Evolutionary conservation across 2,797 vertebrate species (phyloP).

Genomic region (Ispidina picta): DNA sequence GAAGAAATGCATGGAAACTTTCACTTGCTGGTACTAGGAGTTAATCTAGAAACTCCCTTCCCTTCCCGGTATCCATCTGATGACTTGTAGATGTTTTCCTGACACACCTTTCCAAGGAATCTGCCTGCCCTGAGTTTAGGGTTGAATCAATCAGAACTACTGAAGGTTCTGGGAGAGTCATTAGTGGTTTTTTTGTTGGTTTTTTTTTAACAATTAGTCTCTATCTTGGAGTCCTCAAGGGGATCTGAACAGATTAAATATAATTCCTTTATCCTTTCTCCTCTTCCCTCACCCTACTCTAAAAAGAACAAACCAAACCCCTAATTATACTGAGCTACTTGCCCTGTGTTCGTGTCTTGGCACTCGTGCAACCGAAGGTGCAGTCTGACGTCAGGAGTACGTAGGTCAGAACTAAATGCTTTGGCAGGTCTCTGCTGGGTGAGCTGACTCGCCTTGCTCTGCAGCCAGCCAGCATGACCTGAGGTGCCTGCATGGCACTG

Average conservation of each 20-base stretch:
- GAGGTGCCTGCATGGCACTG: not conserved
- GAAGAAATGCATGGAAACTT: not conserved
- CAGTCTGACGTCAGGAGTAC: not conserved
- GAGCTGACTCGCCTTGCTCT: not conserved
- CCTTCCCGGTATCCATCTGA: not conserved
- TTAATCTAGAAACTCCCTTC: not conserved
- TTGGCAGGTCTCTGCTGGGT: not conserved
- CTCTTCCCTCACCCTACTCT: not conserved
- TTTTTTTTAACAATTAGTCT: not conserved
- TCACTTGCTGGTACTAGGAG: not conserved
- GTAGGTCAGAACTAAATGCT: not conserved
- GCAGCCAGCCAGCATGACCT: not conserved
- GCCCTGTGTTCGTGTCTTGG: not conserved
- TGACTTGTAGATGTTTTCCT: not conserved
- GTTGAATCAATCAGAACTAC: not conserved
- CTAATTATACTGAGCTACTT: not conserved
- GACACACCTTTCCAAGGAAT: constrained; percentile 60
- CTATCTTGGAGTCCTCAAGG: not conserved
- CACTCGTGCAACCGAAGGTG: not conserved
- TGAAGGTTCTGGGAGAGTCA: not conserved
- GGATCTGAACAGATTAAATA: not conserved
- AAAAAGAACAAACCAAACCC: not conserved
- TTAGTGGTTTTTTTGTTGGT: not conserved
- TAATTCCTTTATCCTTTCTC: not conserved
- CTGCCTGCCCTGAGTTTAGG: constrained; percentile 14